These are phyloP conservation scores for Pseudomyrmex dendroicus DNA, from an alignment of 1,140 invertebrate species.

Conservation along the genomic window DNA sequence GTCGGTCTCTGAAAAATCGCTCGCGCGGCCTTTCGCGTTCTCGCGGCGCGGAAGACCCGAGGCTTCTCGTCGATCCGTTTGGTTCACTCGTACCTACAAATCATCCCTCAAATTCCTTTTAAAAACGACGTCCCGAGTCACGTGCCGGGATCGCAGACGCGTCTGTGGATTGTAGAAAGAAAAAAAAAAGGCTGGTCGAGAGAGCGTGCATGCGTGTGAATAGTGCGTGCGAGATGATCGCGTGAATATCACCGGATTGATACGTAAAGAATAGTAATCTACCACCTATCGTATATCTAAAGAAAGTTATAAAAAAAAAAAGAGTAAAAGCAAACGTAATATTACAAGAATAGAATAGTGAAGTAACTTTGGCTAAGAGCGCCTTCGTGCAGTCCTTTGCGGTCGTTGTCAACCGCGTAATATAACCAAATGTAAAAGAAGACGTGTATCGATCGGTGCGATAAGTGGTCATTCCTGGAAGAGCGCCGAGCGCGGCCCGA, in stretches of 20 bases:
- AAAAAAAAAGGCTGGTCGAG: conserved; percentile 24
- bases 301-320: conserved; percentile 66
- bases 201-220: conserved; percentile 17
- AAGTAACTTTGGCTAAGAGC: conserved; percentile 70
- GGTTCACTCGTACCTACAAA: conserved; percentile 24
- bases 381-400: conserved; percentile 63
- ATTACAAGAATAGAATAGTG: conserved; percentile 70
- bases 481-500: neutral
- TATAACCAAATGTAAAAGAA: neutral
- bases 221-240: conserved; percentile 7
- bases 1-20: neutral
- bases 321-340: conserved; percentile 73
- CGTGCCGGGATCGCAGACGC: conserved; percentile 8
- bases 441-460: neutral
- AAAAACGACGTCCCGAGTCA: conserved; percentile 45
- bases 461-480: neutral
- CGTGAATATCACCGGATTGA: conserved; percentile 53
- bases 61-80: conserved; percentile 38
- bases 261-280: conserved; percentile 71
- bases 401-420: conserved; percentile 2
- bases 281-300: conserved; percentile 73
- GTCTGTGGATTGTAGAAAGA: conserved; percentile 11
- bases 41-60: neutral
- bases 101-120: conserved; percentile 39
- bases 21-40: neutral